Percentiles rank a stretch among this genome's conserved stretches.
Conservation (phyloP, 2,888 invertebrate genomes). For the Microctonus aethiopoides region DNA sequence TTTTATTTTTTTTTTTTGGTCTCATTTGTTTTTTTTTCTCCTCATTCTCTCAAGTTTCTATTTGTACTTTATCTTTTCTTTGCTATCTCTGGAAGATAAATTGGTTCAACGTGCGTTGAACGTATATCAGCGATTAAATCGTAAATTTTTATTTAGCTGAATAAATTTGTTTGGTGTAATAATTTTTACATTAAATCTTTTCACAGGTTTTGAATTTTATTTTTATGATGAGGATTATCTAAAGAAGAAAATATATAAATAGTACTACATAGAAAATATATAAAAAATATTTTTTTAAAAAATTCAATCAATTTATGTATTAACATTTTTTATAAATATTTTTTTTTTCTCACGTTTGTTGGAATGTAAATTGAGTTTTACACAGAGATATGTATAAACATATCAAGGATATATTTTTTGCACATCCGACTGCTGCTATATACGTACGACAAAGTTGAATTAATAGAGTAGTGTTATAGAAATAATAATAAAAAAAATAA, state of each 20-base stretch:
- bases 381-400: no score
- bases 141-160: not conserved
- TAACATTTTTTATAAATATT: not conserved
- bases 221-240: not conserved
- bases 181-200: not conserved
- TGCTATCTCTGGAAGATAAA: not conserved
- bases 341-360: not conserved
- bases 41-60: not conserved
- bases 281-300: no score
- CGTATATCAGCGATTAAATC: not conserved
- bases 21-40: not conserved
- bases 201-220: not conserved
- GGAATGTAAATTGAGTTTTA: not conserved
- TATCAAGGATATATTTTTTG: not conserved
- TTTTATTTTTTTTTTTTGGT: no score
- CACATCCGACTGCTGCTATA: not conserved
- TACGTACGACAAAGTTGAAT: constrained; percentile 54
- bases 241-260: not conserved
- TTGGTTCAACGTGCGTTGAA: not conserved
- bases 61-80: not conserved
- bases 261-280: no score
- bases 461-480: constrained; percentile 55
- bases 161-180: not conserved
- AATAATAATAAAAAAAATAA: constrained; percentile 34
- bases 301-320: no score